Conservation (phyloP, 2,888 invertebrate genomes). For the Lasioglossum zephyrum region DNA sequence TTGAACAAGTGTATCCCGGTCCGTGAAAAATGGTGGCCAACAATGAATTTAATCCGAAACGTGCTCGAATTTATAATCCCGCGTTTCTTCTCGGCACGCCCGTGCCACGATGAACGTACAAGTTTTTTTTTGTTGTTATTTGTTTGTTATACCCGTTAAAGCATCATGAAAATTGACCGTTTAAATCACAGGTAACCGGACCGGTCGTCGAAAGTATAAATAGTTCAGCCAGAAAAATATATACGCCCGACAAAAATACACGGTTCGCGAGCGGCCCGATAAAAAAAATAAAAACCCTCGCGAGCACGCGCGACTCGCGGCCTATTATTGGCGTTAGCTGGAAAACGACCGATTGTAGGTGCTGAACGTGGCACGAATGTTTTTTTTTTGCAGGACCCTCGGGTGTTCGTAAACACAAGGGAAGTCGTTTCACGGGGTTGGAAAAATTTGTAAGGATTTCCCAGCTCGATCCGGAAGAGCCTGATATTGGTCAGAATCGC, state of each 20-base stretch:
- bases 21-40: not conserved
- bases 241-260: not conserved
- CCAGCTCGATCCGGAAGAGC: not conserved
- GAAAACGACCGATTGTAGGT: not conserved
- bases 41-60: slow-evolving; percentile 7
- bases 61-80: not conserved
- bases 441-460: slow-evolving; percentile 3
- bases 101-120: not conserved
- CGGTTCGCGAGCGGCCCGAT: not conserved
- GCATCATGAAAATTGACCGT: not conserved
- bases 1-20: not conserved
- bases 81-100: not conserved
- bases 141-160: not conserved
- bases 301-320: not conserved
- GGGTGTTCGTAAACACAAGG: not conserved
- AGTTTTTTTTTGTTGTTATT: not conserved
- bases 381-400: not conserved
- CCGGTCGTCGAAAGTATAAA: not conserved
- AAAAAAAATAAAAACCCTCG: slow-evolving; percentile 15
- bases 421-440: not conserved
- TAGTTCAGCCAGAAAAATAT: not conserved
- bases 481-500: not conserved
- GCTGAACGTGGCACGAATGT: not conserved
- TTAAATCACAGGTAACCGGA: slow-evolving; percentile 13
- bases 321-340: not conserved